A percentile compares a stretch with the other conserved stretches of the same genome.
Evolutionary conservation across 1,140 invertebrate genomes (phyloP).

Genomic region (Bombyx mandarina): DNA sequence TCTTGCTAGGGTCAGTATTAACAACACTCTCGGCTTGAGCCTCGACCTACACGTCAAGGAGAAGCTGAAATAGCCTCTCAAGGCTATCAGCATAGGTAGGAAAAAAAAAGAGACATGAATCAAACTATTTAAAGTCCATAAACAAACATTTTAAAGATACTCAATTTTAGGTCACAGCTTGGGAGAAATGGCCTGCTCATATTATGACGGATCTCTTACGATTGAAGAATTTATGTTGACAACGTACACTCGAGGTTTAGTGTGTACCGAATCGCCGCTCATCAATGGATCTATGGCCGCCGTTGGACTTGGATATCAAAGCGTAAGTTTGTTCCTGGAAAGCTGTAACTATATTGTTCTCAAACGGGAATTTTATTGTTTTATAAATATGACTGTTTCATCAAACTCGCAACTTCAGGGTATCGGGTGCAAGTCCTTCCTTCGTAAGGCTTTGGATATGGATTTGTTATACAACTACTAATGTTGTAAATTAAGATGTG

Average conservation of each 20-base stretch:
- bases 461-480: too few relatives aligned
- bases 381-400: neutral
- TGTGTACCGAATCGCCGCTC: constrained; percentile 5
- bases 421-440: too few relatives aligned
- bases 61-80: too few relatives aligned
- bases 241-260: constrained; percentile 11
- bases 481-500: too few relatives aligned
- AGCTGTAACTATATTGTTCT: neutral
- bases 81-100: too few relatives aligned
- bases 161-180: constrained; percentile 7
- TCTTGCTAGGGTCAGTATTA: too few relatives aligned
- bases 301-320: constrained; percentile 17
- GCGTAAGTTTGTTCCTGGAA: constrained; percentile 5
- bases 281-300: constrained; percentile 18
- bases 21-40: too few relatives aligned
- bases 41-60: too few relatives aligned
- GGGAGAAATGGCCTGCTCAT: constrained; percentile 19
- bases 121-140: too few relatives aligned
- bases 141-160: too few relatives aligned
- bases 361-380: neutral
- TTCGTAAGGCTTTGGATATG: too few relatives aligned
- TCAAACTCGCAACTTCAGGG: neutral
- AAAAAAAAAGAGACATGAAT: too few relatives aligned
- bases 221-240: constrained; percentile 16
- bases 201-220: constrained; percentile 17